A percentile compares a stretch with the other conserved stretches of the same genome.
phyloP scores from a whole-genome alignment of 2,113 vertebrate species.

The Rhineura floridana region DNA sequence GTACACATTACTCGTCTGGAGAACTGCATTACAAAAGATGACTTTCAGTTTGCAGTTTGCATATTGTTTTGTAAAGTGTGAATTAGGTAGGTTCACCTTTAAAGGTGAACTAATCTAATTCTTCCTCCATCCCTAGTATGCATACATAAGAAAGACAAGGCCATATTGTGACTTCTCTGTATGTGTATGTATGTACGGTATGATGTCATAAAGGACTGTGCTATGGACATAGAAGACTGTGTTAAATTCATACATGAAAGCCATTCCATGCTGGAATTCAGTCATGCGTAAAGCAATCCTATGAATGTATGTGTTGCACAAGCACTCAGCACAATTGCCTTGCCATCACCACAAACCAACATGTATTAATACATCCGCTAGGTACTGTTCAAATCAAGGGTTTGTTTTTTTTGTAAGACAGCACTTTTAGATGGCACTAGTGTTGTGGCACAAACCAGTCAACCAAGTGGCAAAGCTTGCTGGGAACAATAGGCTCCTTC shows the following conservation, averaged over 20 bases:
- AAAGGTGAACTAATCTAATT: too few species aligned
- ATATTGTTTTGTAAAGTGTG: too few species aligned
- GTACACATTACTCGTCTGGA: too few species aligned
- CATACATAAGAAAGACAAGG: background rate
- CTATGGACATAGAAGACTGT: too few species aligned
- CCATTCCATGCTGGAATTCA: background rate
- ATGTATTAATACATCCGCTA: background rate
- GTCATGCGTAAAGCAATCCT: background rate
- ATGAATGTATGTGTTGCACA: background rate
- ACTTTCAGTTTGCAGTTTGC: too few species aligned
- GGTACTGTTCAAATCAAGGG: background rate
- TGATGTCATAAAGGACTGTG: too few species aligned
- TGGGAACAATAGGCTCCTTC: accelerated
- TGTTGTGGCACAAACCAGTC: background rate
- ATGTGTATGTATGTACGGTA: too few species aligned
- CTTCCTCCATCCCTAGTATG: too few species aligned
- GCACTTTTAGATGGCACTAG: background rate
- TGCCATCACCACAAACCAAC: background rate
- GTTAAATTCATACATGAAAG: background rate
- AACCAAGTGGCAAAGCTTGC: background rate
- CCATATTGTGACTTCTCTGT: background rate
- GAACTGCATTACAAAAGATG: too few species aligned
- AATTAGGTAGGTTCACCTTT: too few species aligned
- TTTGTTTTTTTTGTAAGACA: background rate
- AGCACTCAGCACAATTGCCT: background rate